Conservation (phyloP, 2,113 vertebrate genomes). For the human region GRCh38 chr5:168158501-168159000, state of each 20-base stretch:
- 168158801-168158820: too few relatives aligned
- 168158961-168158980: too few relatives aligned
- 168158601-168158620: background rate
- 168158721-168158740: background rate
- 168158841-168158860: rapidly evolving
- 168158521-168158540: background rate
- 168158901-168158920: too few relatives aligned
- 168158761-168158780: too few relatives aligned
- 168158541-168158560: too few relatives aligned
- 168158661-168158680: background rate
- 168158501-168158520: background rate
- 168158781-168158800: too few relatives aligned
- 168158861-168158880: too few relatives aligned
- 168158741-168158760: background rate
- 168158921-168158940: too few relatives aligned
- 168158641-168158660: background rate
- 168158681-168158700: too few relatives aligned
- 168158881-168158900: too few relatives aligned
- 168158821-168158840: too few relatives aligned
- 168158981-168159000: too few relatives aligned
- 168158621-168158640: background rate
- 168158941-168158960: rapidly evolving
- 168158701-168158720: background rate
- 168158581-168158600: background rate
- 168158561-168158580: background rate